Evolutionary conservation across 2,888 invertebrate species (phyloP).

Genomic region (Caenorhabditis afra): DNA sequence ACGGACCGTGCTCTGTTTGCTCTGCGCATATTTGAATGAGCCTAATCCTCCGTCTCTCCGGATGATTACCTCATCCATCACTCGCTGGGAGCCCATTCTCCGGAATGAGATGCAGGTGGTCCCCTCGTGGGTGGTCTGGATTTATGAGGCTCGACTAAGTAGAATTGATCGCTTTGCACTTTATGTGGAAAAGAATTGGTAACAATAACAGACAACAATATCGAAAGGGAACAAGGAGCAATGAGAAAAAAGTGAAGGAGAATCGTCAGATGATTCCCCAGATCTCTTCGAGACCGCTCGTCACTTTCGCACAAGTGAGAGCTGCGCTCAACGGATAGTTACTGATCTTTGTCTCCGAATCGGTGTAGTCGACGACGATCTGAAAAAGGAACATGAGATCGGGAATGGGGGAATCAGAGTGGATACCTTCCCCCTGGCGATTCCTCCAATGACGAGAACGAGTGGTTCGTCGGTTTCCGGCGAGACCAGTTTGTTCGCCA

Average conservation of each 20-base stretch:
- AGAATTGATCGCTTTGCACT: conserved; percentile 33
- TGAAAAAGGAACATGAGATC: conserved; percentile 81
- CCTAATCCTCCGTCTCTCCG: too few relatives aligned
- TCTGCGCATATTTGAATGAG: not conserved
- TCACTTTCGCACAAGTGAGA: conserved; percentile 93
- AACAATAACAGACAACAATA: conserved; percentile 50
- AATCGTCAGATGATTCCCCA: conserved; percentile 72
- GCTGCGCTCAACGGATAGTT: conserved; percentile 97
- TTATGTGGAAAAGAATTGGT: conserved; percentile 16
- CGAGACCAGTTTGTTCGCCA: conserved; percentile 65
- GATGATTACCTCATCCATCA: conserved; percentile 27
- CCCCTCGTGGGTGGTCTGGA: conserved; percentile 14
- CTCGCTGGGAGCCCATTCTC: conserved; percentile 18
- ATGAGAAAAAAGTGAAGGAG: conserved; percentile 3
- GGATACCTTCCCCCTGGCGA: conserved; percentile 94
- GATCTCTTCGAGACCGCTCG: conserved; percentile 76
- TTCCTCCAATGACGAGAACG: conserved; percentile 93
- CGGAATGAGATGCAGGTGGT: conserved; percentile 40
- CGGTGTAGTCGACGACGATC: conserved; percentile 89
- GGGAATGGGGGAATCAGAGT: too few relatives aligned
- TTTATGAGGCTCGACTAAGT: conserved; percentile 27
- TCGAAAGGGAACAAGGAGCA: conserved; percentile 4
- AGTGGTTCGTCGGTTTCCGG: conserved; percentile 84
- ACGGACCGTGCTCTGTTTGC: conserved; percentile 32
- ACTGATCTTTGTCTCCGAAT: conserved; percentile 92